Conservation (phyloP, 1,140 invertebrate genomes). For the Drosophila miranda region DNA sequence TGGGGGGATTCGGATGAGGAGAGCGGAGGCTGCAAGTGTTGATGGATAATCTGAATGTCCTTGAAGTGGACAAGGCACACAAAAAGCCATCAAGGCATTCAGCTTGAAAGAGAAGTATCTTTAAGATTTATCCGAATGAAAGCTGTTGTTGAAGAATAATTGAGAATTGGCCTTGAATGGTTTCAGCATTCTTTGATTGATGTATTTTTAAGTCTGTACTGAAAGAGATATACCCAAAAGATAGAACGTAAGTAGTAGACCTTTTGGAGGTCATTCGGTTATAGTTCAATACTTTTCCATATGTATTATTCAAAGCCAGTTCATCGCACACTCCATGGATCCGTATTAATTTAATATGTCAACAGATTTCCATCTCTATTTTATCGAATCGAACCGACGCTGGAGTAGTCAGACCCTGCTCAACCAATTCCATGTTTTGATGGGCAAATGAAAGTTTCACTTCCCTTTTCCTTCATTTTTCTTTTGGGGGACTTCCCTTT, state of each 20-base stretch:
- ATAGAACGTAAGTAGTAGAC: no score
- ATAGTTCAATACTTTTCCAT: no score
- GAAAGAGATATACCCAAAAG: no score
- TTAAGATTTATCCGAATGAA: not conserved
- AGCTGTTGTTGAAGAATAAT: not conserved
- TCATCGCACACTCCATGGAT: not conserved
- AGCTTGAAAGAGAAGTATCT: conserved; percentile 16
- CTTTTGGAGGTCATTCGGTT: conserved; percentile 1
- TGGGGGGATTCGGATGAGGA: conserved; percentile 2
- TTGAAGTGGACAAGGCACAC: conserved; percentile 46
- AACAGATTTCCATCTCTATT: conserved; percentile 6
- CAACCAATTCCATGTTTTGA: conserved; percentile 16
- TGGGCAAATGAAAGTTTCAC: conserved; percentile 16
- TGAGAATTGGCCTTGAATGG: no score
- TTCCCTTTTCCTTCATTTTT: conserved; percentile 26
- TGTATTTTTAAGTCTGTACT: no score
- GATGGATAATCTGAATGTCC: conserved; percentile 53
- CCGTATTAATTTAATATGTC: conserved; percentile 40
- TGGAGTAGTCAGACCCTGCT: conserved; percentile 31
- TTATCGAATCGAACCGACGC: conserved; percentile 15
- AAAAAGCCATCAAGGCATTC: conserved; percentile 35
- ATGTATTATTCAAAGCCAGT: conserved; percentile 15
- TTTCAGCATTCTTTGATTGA: no score
- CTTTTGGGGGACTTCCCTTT: conserved; percentile 30
- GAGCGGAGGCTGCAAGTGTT: conserved; percentile 43